A percentile compares a stretch with the other conserved stretches of the same genome.
Evolutionary conservation across 2,113 vertebrate genomes (phyloP).

Genomic region (Muntiacus reevesi): DNA sequence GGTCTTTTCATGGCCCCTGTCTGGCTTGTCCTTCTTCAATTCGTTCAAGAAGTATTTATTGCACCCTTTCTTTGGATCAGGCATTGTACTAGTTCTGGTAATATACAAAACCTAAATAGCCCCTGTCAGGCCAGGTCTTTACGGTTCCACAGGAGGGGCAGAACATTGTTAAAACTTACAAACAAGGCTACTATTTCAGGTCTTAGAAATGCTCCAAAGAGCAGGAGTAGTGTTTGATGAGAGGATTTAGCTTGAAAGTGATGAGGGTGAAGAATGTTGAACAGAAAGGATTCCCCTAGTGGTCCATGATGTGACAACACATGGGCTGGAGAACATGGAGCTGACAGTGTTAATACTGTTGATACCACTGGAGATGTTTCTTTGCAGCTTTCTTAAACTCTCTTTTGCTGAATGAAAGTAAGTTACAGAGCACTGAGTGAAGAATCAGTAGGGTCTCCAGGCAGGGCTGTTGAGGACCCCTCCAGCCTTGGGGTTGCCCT

Average conservation of each 20-base stretch:
- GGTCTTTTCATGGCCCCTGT: neutral
- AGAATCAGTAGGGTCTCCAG: neutral
- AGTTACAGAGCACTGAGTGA: no score
- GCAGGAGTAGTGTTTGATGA: neutral
- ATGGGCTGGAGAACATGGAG: neutral
- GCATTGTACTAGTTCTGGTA: neutral
- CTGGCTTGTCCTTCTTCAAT: neutral
- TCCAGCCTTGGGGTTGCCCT: neutral
- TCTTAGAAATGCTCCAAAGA: neutral
- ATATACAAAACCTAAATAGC: neutral
- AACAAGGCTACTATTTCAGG: neutral
- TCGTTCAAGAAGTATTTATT: neutral
- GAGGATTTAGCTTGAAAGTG: neutral
- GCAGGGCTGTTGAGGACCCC: neutral
- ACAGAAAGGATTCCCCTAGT: neutral
- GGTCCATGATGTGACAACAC: neutral
- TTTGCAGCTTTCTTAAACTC: neutral
- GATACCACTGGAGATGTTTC: neutral
- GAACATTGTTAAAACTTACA: neutral
- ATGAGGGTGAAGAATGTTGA: neutral
- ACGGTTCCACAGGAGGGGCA: neutral
- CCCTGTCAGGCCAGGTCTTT: neutral
- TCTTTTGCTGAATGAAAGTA: neutral
- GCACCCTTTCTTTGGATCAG: neutral
- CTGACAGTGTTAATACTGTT: neutral